Evolutionary conservation across 2,797 vertebrate genomes (phyloP).

Genomic region (Enteromius trimaculatus): DNA sequence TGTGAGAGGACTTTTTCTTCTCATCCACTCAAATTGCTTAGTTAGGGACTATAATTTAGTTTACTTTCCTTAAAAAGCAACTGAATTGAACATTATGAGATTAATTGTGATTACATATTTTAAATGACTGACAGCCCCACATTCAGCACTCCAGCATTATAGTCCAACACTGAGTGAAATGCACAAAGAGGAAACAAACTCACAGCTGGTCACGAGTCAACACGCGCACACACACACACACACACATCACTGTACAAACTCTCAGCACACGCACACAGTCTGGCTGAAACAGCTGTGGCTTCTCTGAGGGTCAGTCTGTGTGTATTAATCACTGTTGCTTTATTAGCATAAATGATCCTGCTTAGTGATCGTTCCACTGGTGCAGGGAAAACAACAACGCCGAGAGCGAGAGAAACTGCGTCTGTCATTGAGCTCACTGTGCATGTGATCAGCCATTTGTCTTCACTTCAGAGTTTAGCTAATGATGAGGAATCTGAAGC

Average conservation of each 20-base stretch:
- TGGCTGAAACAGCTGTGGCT: conserved; percentile 95
- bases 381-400: conserved; percentile 82
- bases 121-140: not conserved
- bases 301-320: conserved; percentile 96
- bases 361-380: conserved; percentile 89
- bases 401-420: conserved; percentile 52
- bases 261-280: conserved; percentile 39
- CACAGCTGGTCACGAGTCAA: conserved; percentile 28
- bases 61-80: not conserved
- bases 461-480: conserved; percentile 73
- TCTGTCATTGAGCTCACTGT: conserved; percentile 75
- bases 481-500: conserved; percentile 81
- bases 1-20: not conserved
- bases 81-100: conserved; percentile 3
- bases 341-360: conserved; percentile 99
- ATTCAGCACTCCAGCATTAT: not conserved
- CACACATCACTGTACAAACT: conserved; percentile 17
- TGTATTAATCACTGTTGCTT: conserved; percentile 99
- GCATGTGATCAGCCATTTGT: conserved; percentile 82
- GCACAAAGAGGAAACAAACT: conserved; percentile 28
- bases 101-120: conserved; percentile 13
- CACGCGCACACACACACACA: conserved; percentile 33
- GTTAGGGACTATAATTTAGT: not conserved
- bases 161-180: conserved; percentile 12
- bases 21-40: not conserved